These are phyloP conservation scores for Choloepus didactylus DNA, from an alignment of 2,797 vertebrate genomes.

Conservation along the genomic window DNA sequence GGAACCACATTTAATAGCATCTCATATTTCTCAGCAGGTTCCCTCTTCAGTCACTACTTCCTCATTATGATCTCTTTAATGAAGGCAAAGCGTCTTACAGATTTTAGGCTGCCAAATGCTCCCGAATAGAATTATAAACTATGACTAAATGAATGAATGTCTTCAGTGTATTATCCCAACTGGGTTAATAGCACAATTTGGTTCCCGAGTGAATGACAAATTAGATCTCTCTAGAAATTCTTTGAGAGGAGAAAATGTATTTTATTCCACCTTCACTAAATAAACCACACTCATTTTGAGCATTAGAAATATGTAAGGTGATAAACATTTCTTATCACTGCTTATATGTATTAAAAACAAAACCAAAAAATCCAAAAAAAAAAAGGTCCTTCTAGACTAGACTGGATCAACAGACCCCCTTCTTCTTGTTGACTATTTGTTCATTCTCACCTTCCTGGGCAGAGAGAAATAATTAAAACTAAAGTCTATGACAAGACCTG, in stretches of 20 bases:
- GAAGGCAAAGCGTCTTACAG: background rate
- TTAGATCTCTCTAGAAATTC: slow-evolving; percentile 46
- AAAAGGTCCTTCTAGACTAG: background rate
- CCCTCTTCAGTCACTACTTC: background rate
- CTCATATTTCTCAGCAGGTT: slow-evolving; percentile 10
- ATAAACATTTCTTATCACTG: slow-evolving; percentile 41
- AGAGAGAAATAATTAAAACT: slow-evolving; percentile 61
- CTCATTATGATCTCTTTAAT: slow-evolving; percentile 25
- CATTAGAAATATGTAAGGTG: slow-evolving; percentile 50
- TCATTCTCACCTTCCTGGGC: slow-evolving; percentile 8
- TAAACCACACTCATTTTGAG: slow-evolving; percentile 21
- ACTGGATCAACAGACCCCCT: background rate
- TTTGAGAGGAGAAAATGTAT: slow-evolving; percentile 37
- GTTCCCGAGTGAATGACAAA: slow-evolving; percentile 10
- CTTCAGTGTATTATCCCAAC: background rate
- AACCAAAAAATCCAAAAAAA: background rate
- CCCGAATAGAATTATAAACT: slow-evolving; percentile 28
- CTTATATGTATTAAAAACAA: slow-evolving; percentile 52
- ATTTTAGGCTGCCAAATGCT: background rate
- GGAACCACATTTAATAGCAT: background rate
- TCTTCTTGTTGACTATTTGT: slow-evolving; percentile 12
- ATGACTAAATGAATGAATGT: background rate
- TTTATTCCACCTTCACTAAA: slow-evolving; percentile 56
- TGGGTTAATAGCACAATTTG: background rate
- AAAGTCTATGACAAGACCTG: slow-evolving; percentile 39